These are phyloP conservation scores for Bombylius discolor DNA, from an alignment of 2,888 invertebrate species.

Conservation along the genomic window DNA sequence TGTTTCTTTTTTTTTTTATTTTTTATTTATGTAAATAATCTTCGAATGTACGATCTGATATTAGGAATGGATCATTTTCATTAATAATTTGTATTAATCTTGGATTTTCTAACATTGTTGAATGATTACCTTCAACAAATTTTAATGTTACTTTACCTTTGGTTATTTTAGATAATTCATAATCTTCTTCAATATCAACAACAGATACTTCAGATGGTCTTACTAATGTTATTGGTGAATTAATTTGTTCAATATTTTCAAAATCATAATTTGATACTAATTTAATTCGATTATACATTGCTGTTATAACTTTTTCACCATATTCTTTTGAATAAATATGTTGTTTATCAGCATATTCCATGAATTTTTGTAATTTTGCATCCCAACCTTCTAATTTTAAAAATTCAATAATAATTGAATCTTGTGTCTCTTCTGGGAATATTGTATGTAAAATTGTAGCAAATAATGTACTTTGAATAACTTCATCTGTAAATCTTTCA, in stretches of 20 bases:
- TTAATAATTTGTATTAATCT: constrained; percentile 52
- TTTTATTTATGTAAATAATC: constrained; percentile 19
- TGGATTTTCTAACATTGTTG: constrained; percentile 52
- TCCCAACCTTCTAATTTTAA: constrained; percentile 42
- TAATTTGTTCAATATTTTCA: constrained; percentile 39
- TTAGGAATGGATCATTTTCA: constrained; percentile 27
- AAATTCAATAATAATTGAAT: constrained; percentile 34
- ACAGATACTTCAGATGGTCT: constrained; percentile 48
- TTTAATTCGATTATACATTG: constrained; percentile 43
- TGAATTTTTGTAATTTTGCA: constrained; percentile 42
- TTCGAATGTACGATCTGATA: constrained; percentile 29
- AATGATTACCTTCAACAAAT: constrained; percentile 59
- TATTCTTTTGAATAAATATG: constrained; percentile 34
- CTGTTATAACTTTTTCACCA: constrained; percentile 31
- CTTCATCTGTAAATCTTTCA: constrained; percentile 23
- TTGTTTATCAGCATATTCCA: constrained; percentile 37
- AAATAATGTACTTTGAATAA: constrained; percentile 27
- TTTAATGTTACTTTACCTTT: constrained; percentile 45
- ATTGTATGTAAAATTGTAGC: constrained; percentile 24
- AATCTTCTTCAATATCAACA: constrained; percentile 48
- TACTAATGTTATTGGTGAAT: constrained; percentile 46
- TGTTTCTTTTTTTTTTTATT: too few species aligned
- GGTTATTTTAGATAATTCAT: constrained; percentile 48
- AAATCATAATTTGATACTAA: constrained; percentile 40
- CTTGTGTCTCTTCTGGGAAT: constrained; percentile 28